Percentiles rank a stretch among this genome's conserved stretches.
Conservation (phyloP, 2,113 vertebrate genomes). For the Sebastes schlegelii region DNA sequence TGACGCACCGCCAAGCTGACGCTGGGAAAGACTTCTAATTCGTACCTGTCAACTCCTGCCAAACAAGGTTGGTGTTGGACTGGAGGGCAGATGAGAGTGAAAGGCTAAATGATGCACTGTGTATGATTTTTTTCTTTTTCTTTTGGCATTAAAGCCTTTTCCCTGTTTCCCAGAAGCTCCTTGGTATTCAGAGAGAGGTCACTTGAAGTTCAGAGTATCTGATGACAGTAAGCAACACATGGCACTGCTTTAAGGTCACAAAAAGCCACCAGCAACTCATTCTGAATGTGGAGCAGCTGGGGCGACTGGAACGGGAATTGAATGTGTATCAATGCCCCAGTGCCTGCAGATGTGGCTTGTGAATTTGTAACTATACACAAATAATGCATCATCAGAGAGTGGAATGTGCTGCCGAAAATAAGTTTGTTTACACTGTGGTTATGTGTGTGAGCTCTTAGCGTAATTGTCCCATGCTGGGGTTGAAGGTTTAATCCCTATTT, state of each 20-base stretch:
- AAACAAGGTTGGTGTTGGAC: background rate
- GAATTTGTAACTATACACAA: slow-evolving; percentile 10
- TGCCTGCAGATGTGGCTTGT: slow-evolving; percentile 14
- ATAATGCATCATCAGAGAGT: no score
- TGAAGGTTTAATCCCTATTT: slow-evolving; percentile 43
- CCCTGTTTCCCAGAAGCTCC: slow-evolving; percentile 15
- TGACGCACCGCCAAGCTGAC: background rate
- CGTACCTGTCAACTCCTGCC: slow-evolving; percentile 10
- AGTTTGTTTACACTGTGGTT: background rate
- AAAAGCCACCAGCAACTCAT: slow-evolving; percentile 26
- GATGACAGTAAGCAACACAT: slow-evolving; percentile 20
- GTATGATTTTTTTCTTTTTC: background rate
- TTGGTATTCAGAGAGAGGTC: slow-evolving; percentile 27
- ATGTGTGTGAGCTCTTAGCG: background rate
- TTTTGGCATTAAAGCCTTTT: slow-evolving; percentile 20
- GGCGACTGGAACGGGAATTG: slow-evolving; percentile 20
- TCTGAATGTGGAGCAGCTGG: slow-evolving; percentile 43
- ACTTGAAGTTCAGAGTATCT: slow-evolving; percentile 16
- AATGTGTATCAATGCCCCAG: slow-evolving; percentile 19
- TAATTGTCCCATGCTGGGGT: background rate
- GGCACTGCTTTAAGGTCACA: slow-evolving; percentile 46
- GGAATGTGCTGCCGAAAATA: background rate
- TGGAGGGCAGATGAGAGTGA: background rate
- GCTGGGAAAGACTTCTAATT: slow-evolving; percentile 8
- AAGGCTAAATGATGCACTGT: slow-evolving; percentile 9